Evolutionary conservation across 2,888 invertebrate species (phyloP), one percentile per base, ranked within the genome.

Genomic region (Idaea straminata): DNA sequence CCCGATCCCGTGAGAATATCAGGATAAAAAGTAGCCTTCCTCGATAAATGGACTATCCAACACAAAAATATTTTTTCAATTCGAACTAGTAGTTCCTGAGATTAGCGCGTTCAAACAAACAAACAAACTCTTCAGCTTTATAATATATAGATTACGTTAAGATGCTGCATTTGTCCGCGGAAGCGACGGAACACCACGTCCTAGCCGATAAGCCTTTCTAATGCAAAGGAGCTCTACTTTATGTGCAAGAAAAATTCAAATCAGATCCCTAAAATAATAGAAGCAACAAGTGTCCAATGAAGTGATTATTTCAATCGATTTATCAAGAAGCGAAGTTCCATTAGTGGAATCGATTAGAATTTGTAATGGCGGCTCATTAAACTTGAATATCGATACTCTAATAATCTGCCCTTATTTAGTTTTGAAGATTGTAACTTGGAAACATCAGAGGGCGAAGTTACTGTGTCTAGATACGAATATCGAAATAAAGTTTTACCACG

Each of bases 231-330:
- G 47, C 10, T 47, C 47, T 47, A 47, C 47, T 47, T 13, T 47
- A 13, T 47, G 10, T 13, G 13, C 5, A 47, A 47, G 47, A 47
- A 47, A 13, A 6, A 38, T 38, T 13, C 38, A 38, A 47, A 47
- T 47, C 2, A 47, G 47, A 47, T 47, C 47, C 47, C 10, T 2
- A 47, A 47, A 47, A 47, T 59, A 13, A 59, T 25, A 59, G 16
- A 34, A 59, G 57, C 47, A 60, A 59, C 34, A 57, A 35, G 63
- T 67, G 58, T 61, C 58, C 66, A 66, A 69, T 64, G 64, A 65
- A 66, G 61, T 58, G 47, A 66, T 69, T 66, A 63, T 58, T n/a
- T 61, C 34, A 59, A 65, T 38, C 59, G 59, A 59, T 34, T 59
- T 59, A 59, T 59, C 59, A 59, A 59, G 59, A 59, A 59, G 34